Evolutionary conservation across 2,797 vertebrate genomes (phyloP), one percentile per base, ranked within the genome.

Genomic region (Nyctalus aviator): DNA sequence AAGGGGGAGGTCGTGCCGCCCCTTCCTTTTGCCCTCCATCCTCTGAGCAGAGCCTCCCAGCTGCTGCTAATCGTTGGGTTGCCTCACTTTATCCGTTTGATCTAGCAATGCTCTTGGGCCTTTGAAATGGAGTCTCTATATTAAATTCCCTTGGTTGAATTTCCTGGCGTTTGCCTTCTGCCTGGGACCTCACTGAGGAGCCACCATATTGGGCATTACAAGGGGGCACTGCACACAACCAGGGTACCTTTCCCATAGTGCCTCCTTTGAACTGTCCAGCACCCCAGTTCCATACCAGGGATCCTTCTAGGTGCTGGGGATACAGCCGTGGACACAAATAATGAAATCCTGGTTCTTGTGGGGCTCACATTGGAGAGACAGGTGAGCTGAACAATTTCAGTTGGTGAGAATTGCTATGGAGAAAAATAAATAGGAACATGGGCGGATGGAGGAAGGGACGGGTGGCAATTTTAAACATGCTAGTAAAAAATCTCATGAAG

Each of bases 81-180:
- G 23, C 23, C 90, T 84, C 30, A 13, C 66, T 30, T 87, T 73
- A 9, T 30, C 21, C 6, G 3, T 46, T 71, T 25, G 55, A 59
- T 90, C 20, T 21, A 10, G n/a, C 27, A 25, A 44, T 32, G 2
- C 32, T 25, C 30, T 27, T 32, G 10, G 35, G 46, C 27, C 23
- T 59, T 78, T 86, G 72, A 53, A 41, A 59, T 32, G 10, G 27
- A 50, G 23, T 86, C 15, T 69, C 48, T n/a, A 10, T 10, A 17
- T 83, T 66, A 48, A 86, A n/a, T 92, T 50, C 11, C 77, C 55
- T 71, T 59, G 18, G 17, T 71, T 55, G n/a, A 82, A 30, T 50
- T 44, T 90, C 18, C 79, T 44, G 37, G 21, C 73, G 57, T 50
- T 35, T 64, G 5, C 5, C 75, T 68, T 15, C 37, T 4, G 18